Evolutionary conservation across 2,113 vertebrate species (phyloP).

Genomic region (Dipodomys merriami): DNA sequence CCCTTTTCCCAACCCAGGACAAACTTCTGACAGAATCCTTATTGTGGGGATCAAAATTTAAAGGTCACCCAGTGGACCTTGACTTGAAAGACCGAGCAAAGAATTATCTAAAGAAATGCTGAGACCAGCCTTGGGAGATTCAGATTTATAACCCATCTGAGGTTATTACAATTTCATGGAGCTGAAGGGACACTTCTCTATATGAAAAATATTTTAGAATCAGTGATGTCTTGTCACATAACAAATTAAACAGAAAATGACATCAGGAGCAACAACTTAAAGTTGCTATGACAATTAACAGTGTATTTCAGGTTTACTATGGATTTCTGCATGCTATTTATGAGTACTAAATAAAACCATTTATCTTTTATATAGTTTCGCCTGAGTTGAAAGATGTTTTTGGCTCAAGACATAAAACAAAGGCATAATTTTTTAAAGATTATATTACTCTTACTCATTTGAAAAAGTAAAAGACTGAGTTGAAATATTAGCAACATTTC

Average conservation of each 20-base stretch:
- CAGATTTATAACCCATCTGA: neutral
- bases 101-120: neutral
- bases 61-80: neutral
- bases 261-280: neutral
- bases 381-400: neutral
- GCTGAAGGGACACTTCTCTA: neutral
- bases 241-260: neutral
- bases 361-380: neutral
- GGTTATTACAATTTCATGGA: neutral
- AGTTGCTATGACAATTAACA: neutral
- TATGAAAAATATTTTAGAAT: conserved; percentile 21
- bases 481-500: conserved; percentile 2
- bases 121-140: neutral
- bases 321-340: neutral
- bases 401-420: neutral
- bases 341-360: conserved; percentile 26
- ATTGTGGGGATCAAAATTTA: conserved; percentile 26
- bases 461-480: neutral
- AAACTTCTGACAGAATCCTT: conserved; percentile 1
- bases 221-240: neutral
- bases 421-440: neutral
- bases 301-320: neutral
- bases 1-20: neutral
- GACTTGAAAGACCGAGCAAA: neutral
- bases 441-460: neutral